A percentile compares a stretch with the other conserved stretches of the same genome.
phyloP scores from a whole-genome alignment of 2,888 invertebrate genomes.

The Theristus sp. region DNA sequence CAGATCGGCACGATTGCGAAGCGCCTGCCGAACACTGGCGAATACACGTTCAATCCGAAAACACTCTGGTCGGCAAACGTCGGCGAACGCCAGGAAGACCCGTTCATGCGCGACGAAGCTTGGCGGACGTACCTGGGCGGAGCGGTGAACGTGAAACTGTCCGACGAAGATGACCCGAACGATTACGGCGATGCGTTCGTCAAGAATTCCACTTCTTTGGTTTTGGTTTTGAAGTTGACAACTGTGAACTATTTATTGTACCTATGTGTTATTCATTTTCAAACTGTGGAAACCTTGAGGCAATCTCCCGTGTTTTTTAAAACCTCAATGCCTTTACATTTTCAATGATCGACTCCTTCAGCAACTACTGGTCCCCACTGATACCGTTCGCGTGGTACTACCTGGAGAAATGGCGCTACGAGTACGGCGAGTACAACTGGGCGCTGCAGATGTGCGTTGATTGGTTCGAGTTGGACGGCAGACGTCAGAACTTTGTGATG shows the following conservation, averaged over 20 bases:
- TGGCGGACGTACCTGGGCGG: constrained; percentile 14
- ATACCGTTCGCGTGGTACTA: constrained; percentile 85
- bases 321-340: no score
- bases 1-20: constrained; percentile 14
- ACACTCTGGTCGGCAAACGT: neutral
- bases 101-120: constrained; percentile 7
- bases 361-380: constrained; percentile 66
- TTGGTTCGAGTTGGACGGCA: constrained; percentile 48
- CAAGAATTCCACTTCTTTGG: no score
- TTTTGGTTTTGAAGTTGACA: neutral
- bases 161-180: constrained; percentile 8
- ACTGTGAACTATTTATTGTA: no score
- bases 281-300: no score
- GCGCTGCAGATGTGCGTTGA: constrained; percentile 59
- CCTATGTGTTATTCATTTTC: constrained; percentile 12
- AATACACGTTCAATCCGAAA: constrained; percentile 15
- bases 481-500: constrained; percentile 17
- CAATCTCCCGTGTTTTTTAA: no score
- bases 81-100: neutral
- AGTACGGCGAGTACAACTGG: constrained; percentile 57
- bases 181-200: neutral
- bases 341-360: no score
- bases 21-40: constrained; percentile 12
- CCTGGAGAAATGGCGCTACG: constrained; percentile 61
- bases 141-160: constrained; percentile 12